Base-by-base conservation (phyloP, 2,888 invertebrate species). In the Coelogynopora nodosa region DNA sequence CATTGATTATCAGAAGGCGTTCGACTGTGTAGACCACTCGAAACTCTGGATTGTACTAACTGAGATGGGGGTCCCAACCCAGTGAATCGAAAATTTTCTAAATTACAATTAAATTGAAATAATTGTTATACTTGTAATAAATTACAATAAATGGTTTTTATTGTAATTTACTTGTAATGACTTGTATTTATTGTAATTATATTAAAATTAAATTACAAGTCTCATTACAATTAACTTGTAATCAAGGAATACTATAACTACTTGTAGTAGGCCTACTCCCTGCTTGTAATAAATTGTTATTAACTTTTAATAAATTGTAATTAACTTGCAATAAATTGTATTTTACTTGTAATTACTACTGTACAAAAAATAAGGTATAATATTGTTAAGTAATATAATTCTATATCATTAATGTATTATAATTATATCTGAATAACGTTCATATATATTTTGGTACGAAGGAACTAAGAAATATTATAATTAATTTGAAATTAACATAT, bases 91-190 rank as follows among this genome's bases (percentile, higher is more conserved):
- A 49, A 49, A 49, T 49, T 49, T 49, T 49, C 49, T 49, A 49
- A 49, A 49, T 49, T 49, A 49, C 49, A 49, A 49, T 49, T 49
- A 49, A 49, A 49, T 49, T 49, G 49, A 49, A 49, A 49, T 49
- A 49, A 49, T 49, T 49, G 49, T 49, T 49, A 49, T 49, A 49
- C 49, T 49, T 49, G 74, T 74, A 26, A 74, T 74, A 74, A 74
- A 74, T 74, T 74, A 74, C 74, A 74, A 74, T 74, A 74, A 74
- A 74, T 74, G 5, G 74, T 26, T 74, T 74, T 49, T 49, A 49
- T 49, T 49, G 49, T 49, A 49, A 49, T 49, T 49, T 49, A 49
- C 49, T 49, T 49, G 49, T 49, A 49, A 49, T 49, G 49, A 49
- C 49, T 49, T 49, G 49, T 49, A 49, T 49, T 49, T 49, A 49